Evolutionary conservation across 30 jellyfish, hydroid and myxozoan species (phyloP).

Genomic region (Calvadosia cruxmelitensis): DNA sequence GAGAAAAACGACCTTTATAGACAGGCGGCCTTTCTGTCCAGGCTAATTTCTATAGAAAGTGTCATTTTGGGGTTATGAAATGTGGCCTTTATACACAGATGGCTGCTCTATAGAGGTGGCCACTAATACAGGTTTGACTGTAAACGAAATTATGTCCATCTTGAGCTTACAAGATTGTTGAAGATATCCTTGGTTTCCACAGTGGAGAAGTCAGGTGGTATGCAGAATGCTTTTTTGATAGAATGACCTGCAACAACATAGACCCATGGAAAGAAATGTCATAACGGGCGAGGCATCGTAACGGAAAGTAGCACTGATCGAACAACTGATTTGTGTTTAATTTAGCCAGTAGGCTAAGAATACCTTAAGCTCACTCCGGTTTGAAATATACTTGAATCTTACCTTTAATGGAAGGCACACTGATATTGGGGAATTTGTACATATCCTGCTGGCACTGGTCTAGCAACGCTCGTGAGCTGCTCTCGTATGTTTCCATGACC

Average conservation of each 20-base stretch:
- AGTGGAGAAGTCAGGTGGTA: not conserved
- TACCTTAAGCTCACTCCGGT: no score
- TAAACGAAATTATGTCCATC: no score
- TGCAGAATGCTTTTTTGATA: not conserved
- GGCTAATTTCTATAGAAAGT: no score
- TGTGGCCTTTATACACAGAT: no score
- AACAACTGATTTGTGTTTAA: not conserved
- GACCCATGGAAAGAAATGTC: not conserved
- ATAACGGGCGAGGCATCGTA: not conserved
- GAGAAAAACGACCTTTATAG: no score
- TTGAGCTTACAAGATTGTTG: not conserved
- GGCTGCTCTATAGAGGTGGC: no score
- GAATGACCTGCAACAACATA: not conserved
- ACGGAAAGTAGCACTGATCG: not conserved
- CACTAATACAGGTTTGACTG: no score
- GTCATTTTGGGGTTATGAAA: no score
- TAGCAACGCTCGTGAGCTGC: not conserved
- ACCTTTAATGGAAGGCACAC: not conserved
- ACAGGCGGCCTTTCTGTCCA: no score
- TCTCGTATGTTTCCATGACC: not conserved
- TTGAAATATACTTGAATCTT: no score
- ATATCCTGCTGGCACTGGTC: not conserved
- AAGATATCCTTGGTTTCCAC: not conserved
- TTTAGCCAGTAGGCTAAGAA: not conserved
- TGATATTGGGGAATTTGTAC: not conserved